Base-by-base conservation (phyloP, 2,888 invertebrate genomes). In the Thysanoteuthis rhombus region DNA sequence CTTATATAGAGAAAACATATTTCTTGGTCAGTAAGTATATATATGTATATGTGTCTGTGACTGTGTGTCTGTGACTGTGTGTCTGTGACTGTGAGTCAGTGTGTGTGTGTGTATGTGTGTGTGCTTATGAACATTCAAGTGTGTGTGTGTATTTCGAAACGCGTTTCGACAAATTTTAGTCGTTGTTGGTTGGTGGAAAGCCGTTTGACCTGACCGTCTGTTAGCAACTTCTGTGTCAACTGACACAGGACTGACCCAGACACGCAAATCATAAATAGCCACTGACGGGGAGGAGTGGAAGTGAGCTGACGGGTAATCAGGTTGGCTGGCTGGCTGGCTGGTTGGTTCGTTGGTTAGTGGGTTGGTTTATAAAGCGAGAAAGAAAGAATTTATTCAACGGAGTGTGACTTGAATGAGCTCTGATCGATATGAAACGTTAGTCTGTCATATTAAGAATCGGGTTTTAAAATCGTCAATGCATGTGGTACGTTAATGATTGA, bases 201-300 rank as follows among this genome's bases (percentile, higher is more conserved):
- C n/a, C 75, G n/a, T 36, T n/a, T 75, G 36, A 75, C 75, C 75
- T 75, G n/a, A 75, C 12, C 75, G 36, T 75, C 16, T 75, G 75
- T 75, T n/a, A 36, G 0, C 75, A 75, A 75, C 75, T 75, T 75
- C 75, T 75, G 75, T 75, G 75, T 75, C 75, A 75, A n/a, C 75
- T 75, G 75, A 75, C 75, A 75, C n/a, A n/a, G 75, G n/a, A 75
- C 75, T 75, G 75, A 75, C 75, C 75, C 75, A 75, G 75, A 75
- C 75, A 75, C 75, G 75, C n/a, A 75, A 75, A 75, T 75, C 75
- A 75, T 16, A 75, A 75, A 36, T 75, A 75, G 75, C 75, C 75
- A n/a, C 3, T 12, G 75, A n/a, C 75, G 75, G 19, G n/a, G 36
- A 75, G n/a, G 75, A n/a, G 75, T 75, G 75, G n/a, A n/a, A n/a